Evolutionary conservation across 2,113 vertebrate species (phyloP), one percentile per base, ranked within the genome.

Genomic region (Tapirus terrestris): DNA sequence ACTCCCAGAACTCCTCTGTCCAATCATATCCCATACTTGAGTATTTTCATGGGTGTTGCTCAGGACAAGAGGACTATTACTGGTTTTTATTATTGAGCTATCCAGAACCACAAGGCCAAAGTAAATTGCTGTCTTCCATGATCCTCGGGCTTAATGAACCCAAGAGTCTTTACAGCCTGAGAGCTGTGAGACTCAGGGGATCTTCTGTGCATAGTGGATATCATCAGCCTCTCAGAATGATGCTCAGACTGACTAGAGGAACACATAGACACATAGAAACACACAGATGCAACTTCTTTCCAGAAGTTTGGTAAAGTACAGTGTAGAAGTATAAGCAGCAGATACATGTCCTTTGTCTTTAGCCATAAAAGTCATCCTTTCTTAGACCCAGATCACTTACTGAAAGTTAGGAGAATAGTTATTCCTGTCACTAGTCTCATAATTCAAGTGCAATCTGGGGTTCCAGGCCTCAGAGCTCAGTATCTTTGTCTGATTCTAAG

Each of bases 321-420:
- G 33, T 58, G 48, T 18, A 79, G 20, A 88, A 68, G 5, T 56
- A 14, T 33, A 95, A 48, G 75, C 6, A 63, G 21, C 60, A 92
- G 61, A 58, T 25, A 5, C 1, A 2, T 29, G 36, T 36, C 33
- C 9, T 39, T 27, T 77, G 53, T 72, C n/a, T 20, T 83, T 68
- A 93, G 56, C 17, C 33, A 53, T 14, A 36, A 73, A 86, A 72
- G 3, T 3, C 20, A 31, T 90, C 25, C 45, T 75, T 94, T 75
- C 8, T 70, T 68, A 94, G 53, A 9, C 25, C 39, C 13, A 92
- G 67, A 53, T 29, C 45, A 93, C 92, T 93, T 95, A 96, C 94
- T 94, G 43, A 91, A 87, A 91, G 61, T 60, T 23, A 96, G 61
- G 25, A 98, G 82, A 80, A 97, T 0, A 56, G 67, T 21, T 16